Evolutionary conservation across 2,113 vertebrate genomes (phyloP).

Genomic region (Prietella phreatophila): DNA sequence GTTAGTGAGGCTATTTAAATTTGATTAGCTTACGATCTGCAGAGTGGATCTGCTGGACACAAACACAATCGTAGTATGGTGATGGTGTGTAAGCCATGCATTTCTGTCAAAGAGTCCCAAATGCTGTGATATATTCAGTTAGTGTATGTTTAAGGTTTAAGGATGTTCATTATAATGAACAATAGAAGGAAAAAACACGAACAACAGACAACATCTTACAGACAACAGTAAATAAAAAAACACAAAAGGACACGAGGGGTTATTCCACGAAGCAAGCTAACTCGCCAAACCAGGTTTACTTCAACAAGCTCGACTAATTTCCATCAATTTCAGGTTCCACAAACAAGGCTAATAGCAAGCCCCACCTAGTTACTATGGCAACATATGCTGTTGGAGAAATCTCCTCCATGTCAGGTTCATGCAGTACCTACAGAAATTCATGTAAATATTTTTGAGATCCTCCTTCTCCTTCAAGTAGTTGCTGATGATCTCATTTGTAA

Average conservation of each 20-base stretch:
- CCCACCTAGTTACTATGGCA: background rate
- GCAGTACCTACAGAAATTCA: too few species aligned
- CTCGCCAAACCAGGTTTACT: background rate
- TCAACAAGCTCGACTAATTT: background rate
- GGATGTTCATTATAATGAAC: background rate
- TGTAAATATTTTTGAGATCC: too few species aligned
- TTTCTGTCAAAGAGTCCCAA: too few species aligned
- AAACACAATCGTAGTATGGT: background rate
- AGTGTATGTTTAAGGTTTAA: background rate
- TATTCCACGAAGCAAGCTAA: too few species aligned
- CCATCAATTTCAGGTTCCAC: too few species aligned
- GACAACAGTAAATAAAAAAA: background rate
- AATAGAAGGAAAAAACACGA: background rate
- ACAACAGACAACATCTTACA: background rate
- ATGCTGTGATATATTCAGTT: background rate
- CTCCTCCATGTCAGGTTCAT: too few species aligned
- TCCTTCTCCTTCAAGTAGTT: too few species aligned
- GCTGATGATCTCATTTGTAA: background rate
- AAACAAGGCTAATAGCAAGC: background rate
- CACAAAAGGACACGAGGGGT: background rate
- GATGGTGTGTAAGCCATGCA: background rate
- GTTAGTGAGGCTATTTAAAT: constrained; percentile 10
- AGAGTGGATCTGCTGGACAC: background rate
- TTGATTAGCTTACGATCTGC: constrained; percentile 1
- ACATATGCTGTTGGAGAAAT: too few species aligned